These are phyloP conservation scores for Schizothorax lantsangensis DNA, from an alignment of 2,797 vertebrate genomes.

Conservation along the genomic window DNA sequence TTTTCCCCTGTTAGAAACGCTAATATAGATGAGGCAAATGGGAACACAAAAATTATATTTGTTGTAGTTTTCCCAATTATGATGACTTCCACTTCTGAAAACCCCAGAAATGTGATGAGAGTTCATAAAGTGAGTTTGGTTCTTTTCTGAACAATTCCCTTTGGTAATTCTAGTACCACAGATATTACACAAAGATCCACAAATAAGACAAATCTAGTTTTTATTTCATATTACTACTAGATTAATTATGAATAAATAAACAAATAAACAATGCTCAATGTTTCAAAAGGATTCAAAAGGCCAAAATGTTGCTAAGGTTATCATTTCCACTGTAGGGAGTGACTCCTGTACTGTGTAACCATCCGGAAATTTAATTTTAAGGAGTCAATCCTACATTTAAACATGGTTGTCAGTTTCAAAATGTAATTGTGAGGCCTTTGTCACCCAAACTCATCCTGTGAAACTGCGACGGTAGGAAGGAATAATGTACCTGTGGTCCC, in stretches of 20 bases:
- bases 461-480: neutral
- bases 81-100: neutral
- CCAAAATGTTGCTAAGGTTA: neutral
- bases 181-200: no score
- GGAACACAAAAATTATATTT: neutral
- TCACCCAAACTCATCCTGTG: neutral
- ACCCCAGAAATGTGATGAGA: neutral
- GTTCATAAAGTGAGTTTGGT: neutral
- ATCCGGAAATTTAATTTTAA: neutral
- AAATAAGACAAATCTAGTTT: neutral
- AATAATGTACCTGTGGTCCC: conserved; percentile 80
- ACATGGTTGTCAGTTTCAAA: conserved; percentile 11
- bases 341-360: neutral
- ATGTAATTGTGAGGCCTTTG: neutral
- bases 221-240: neutral
- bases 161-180: neutral
- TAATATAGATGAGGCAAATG: neutral
- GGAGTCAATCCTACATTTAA: neutral
- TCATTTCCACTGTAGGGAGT: neutral
- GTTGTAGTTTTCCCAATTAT: neutral
- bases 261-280: neutral
- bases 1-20: neutral
- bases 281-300: neutral
- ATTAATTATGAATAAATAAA: neutral
- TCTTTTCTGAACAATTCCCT: neutral